Percentiles rank a stretch among this genome's conserved stretches.
Evolutionary conservation across 2,113 vertebrate genomes (phyloP).

Genomic region (Brachyistius frenatus): DNA sequence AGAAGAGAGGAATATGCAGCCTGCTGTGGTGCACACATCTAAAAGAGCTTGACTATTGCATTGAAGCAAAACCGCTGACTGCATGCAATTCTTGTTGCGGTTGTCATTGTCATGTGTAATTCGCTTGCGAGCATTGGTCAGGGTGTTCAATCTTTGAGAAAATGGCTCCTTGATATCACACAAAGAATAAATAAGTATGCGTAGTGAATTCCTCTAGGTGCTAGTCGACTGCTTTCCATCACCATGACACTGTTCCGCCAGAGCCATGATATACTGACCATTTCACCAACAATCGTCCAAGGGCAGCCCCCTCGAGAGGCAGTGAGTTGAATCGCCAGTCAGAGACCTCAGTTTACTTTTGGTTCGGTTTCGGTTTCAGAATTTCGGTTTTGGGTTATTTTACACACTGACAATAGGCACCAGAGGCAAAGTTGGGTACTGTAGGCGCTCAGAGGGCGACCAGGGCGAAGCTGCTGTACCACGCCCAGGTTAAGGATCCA

Average conservation of each 20-base stretch:
- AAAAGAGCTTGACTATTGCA: conserved; percentile 61
- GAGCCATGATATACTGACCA: conserved; percentile 12
- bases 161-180: conserved; percentile 15
- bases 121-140: conserved; percentile 29
- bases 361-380: no score
- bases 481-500: no score
- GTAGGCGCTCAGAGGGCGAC: no score
- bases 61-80: conserved; percentile 63
- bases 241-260: not conserved
- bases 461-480: no score
- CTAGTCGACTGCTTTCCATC: not conserved
- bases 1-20: conserved; percentile 55
- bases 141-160: conserved; percentile 35
- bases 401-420: no score
- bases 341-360: no score
- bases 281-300: not conserved
- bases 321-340: no score
- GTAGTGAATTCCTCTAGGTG: not conserved
- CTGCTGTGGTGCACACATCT: conserved; percentile 50
- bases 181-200: conserved; percentile 28
- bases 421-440: no score
- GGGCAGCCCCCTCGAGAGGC: no score
- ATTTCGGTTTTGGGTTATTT: no score
- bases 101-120: conserved; percentile 60
- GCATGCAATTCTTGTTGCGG: conserved; percentile 34